These are phyloP conservation scores for Zaprionus ghesquierei DNA, from an alignment of 1,140 invertebrate species.

Conservation along the genomic window DNA sequence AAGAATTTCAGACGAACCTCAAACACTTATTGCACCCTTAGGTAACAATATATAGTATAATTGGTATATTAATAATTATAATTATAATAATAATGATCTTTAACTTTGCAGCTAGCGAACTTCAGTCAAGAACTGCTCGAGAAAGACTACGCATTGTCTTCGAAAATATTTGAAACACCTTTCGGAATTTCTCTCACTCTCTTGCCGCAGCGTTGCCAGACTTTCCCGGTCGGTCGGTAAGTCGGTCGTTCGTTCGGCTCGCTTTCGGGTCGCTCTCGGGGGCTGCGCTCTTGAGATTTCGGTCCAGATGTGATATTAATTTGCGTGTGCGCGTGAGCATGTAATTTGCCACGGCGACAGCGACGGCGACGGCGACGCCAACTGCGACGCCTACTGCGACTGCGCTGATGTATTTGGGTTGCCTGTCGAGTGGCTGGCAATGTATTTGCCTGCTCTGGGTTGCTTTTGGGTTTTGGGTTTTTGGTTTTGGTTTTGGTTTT, in stretches of 20 bases:
- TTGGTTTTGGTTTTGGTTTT: conserved; percentile 20
- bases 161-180: too few relatives aligned
- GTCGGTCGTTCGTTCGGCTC: too few relatives aligned
- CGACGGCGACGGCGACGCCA: neutral
- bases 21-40: too few relatives aligned
- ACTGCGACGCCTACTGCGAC: neutral
- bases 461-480: neutral
- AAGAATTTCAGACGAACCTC: neutral
- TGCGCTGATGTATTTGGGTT: neutral
- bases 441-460: conserved; percentile 25
- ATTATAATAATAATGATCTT: too few relatives aligned
- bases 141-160: neutral
- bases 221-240: too few relatives aligned
- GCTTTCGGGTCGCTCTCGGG: too few relatives aligned
- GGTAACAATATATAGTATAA: too few relatives aligned
- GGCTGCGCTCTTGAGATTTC: conserved; percentile 41
- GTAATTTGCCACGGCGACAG: conserved; percentile 65
- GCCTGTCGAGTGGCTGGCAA: conserved; percentile 18
- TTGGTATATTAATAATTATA: too few relatives aligned
- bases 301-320: conserved; percentile 82
- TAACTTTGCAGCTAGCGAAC: too few relatives aligned
- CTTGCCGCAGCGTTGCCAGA: conserved; percentile 17
- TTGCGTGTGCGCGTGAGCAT: conserved; percentile 81
- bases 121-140: too few relatives aligned
- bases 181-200: too few relatives aligned